Evolutionary conservation across 2,888 invertebrate genomes (phyloP), one percentile per base, ranked within the genome.

Genomic region (Clistopyga incitator): DNA sequence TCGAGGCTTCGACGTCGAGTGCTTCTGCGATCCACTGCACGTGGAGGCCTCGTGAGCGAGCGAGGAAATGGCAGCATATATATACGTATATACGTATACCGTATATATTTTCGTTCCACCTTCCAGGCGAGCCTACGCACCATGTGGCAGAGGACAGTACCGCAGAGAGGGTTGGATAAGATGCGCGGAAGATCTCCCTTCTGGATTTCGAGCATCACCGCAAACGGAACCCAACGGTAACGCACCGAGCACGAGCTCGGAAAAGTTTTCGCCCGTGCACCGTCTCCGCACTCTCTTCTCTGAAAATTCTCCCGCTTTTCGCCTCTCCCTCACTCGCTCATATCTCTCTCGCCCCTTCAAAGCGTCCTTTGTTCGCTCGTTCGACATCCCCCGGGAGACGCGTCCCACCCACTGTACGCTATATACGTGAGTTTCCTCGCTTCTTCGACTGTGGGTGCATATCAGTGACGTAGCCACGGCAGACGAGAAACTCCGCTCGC

Each of bases 351-450:
- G 56, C 87, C 87, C 89, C 90, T 89, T 89, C 88, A 88, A 90
- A 90, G 89, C 88, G 86, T 89, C 89, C 90, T 91, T 90, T 90
- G 90, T 90, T 90, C 90, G 85, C 85, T 85, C 76, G 84, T 85
- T 85, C 86, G 84, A 85, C 82, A 84, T 89, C 90, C 89, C 89
- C 86, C 71, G 89, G 90, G 86, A 88, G 54, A 85, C 86, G 86
- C 88, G 85, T 86, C 88, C 56, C 34, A 42, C 54, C 23, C 50
- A 23, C 47, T 25, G 6, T 29, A 34, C n/a, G n/a, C 29, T 20
- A 6, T 70, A 34, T 42, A 42, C 68, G 50, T 29, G 50, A 52
- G 64, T 54, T 75, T 75, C 29, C 71, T 65, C 77, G 65, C 54
- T 34, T 38, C 29, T 20, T 23, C 70, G 29, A 38, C 45, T 1